Evolutionary conservation across 2,888 invertebrate genomes (phyloP), one percentile per base, ranked within the genome.

Genomic region (Alitta virens): DNA sequence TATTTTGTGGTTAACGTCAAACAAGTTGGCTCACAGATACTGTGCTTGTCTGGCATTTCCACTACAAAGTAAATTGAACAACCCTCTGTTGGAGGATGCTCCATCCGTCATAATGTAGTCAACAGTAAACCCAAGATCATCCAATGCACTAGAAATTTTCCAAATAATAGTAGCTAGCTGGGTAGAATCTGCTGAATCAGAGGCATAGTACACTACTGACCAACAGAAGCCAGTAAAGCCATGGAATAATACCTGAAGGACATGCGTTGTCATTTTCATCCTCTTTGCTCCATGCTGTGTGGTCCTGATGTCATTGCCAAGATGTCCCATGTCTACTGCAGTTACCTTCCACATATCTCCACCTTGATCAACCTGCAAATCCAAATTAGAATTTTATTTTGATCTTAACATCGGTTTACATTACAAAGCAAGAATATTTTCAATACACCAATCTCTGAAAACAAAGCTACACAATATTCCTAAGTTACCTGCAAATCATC

Each of bases 401-500:
- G n/a, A n/a, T n/a, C n/a, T n/a, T n/a, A n/a, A n/a, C n/a, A n/a
- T n/a, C n/a, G n/a, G n/a, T n/a, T n/a, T n/a, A n/a, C n/a, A n/a
- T n/a, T n/a, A n/a, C n/a, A n/a, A n/a, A n/a, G n/a, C n/a, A n/a
- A n/a, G n/a, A n/a, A n/a, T n/a, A n/a, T n/a, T n/a, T n/a, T n/a
- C n/a, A n/a, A n/a, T n/a, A n/a, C n/a, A n/a, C n/a, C n/a, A n/a
- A n/a, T n/a, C n/a, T n/a, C n/a, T n/a, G n/a, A n/a, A n/a, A n/a
- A n/a, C n/a, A n/a, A n/a, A n/a, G n/a, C n/a, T n/a, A n/a, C n/a
- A n/a, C n/a, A n/a, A n/a, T n/a, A n/a, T n/a, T n/a, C n/a, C n/a
- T n/a, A n/a, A n/a, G n/a, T 33, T 33, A 46, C 46, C 46, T 46
- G 46, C n/a, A 46, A 46, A 46, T 46, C 46, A 46, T 46, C 46